Conservation (phyloP, 2,797 vertebrate genomes). For the Pelobates cultripes region DNA sequence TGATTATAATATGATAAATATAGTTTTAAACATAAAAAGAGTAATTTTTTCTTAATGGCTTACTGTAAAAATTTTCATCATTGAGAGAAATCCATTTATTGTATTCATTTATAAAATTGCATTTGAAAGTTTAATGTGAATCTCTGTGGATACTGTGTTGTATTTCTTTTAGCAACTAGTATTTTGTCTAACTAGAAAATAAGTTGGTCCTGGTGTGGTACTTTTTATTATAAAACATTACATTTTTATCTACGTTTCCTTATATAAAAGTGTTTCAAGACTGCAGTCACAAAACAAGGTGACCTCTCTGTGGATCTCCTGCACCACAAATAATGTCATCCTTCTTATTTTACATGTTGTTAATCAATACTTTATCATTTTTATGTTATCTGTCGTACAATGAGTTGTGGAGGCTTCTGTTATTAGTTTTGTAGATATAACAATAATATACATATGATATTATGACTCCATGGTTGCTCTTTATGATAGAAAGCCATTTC, state of each 20-base stretch:
- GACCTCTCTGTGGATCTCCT: slow-evolving; percentile 61
- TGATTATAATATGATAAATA: too few relatives aligned
- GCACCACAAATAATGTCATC: slow-evolving; percentile 62
- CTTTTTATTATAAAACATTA: background rate
- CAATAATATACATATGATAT: slow-evolving; percentile 62
- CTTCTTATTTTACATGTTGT: slow-evolving; percentile 62
- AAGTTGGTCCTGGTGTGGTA: background rate
- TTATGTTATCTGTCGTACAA: slow-evolving; percentile 53
- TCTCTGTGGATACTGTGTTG: background rate
- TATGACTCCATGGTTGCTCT: slow-evolving; percentile 53
- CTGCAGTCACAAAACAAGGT: slow-evolving; percentile 41
- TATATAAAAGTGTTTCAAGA: background rate
- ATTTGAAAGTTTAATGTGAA: too few relatives aligned
- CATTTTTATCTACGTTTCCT: background rate
- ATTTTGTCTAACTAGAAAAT: background rate
- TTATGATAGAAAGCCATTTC: slow-evolving; percentile 41
- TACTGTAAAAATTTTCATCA: too few relatives aligned
- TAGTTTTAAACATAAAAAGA: too few relatives aligned
- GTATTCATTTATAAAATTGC: too few relatives aligned
- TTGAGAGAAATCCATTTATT: too few relatives aligned
- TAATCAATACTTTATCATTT: slow-evolving; percentile 67
- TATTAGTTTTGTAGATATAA: slow-evolving; percentile 56
- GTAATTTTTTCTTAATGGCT: too few relatives aligned
- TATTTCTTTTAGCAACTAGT: background rate
- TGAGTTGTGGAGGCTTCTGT: slow-evolving; percentile 63